These are phyloP conservation scores for human DNA, from an alignment of 2,113 vertebrate genomes.

Conservation along the genomic window DNA sequence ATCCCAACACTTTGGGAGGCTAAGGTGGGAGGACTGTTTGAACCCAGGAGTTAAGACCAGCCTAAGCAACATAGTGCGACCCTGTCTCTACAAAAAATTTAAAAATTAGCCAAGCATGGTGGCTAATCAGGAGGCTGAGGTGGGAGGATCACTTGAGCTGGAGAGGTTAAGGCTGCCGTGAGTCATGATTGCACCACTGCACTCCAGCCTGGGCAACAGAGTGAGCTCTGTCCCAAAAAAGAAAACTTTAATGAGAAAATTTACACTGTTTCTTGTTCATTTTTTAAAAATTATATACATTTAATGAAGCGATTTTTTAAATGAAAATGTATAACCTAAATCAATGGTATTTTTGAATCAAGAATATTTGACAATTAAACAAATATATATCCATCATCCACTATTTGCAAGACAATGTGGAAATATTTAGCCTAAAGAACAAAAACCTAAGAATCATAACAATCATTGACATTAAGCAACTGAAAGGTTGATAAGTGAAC, in stretches of 20 bases:
- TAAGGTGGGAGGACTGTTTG: too few species aligned
- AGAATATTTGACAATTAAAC: conserved; percentile 21
- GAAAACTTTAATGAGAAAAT: background rate
- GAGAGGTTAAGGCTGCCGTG: too few species aligned
- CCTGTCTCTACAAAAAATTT: too few species aligned
- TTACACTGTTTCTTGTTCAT: background rate
- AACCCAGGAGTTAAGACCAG: too few species aligned
- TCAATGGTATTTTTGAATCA: background rate
- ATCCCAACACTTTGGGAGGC: too few species aligned
- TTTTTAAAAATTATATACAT: background rate
- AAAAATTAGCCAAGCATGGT: too few species aligned
- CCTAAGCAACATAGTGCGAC: too few species aligned
- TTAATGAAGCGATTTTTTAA: background rate
- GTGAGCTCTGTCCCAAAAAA: too few species aligned
- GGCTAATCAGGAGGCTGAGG: too few species aligned
- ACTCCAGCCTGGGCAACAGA: too few species aligned
- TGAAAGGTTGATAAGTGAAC: background rate
- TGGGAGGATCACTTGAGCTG: too few species aligned
- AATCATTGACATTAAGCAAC: background rate
- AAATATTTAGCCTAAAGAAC: conserved; percentile 2
- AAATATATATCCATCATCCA: background rate
- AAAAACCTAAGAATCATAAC: background rate
- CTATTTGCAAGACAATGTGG: background rate
- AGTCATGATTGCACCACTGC: too few species aligned
- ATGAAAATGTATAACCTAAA: background rate